phyloP scores from a whole-genome alignment of 2,797 vertebrate species.

The Tinamus major region DNA sequence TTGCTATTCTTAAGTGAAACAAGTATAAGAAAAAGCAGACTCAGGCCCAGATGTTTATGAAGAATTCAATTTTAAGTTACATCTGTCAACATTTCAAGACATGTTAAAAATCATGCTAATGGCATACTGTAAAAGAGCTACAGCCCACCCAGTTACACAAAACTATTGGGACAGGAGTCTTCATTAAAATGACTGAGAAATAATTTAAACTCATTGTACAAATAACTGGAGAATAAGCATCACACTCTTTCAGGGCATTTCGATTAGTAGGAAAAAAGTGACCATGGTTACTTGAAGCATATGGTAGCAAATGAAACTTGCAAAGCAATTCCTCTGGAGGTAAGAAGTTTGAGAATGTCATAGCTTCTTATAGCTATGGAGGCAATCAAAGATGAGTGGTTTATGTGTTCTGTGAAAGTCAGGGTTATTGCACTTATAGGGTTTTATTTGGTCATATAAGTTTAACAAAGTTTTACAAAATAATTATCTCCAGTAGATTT shows the following conservation, averaged over 20 bases:
- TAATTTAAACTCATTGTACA: neutral
- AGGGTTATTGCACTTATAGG: neutral
- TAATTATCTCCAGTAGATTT: neutral
- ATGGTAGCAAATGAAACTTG: neutral
- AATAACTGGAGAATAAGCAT: neutral
- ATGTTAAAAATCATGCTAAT: neutral
- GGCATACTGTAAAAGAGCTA: neutral
- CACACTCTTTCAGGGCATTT: neutral
- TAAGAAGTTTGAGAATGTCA: neutral
- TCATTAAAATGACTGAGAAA: neutral
- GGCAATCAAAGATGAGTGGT: constrained; percentile 4
- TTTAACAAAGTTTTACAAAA: constrained; percentile 6
- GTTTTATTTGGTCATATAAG: neutral
- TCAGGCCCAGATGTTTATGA: neutral
- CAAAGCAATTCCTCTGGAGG: neutral
- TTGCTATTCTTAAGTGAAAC: neutral
- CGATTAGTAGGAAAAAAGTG: neutral
- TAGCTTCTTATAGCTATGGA: neutral
- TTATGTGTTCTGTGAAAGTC: constrained; percentile 7
- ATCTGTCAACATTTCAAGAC: neutral
- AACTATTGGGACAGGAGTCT: neutral
- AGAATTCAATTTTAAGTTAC: neutral
- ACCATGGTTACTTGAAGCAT: neutral
- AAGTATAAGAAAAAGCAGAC: neutral
- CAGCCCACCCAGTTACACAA: neutral